Evolutionary conservation across 2,797 vertebrate genomes (phyloP).

Genomic region (Linurgus olivaceus): DNA sequence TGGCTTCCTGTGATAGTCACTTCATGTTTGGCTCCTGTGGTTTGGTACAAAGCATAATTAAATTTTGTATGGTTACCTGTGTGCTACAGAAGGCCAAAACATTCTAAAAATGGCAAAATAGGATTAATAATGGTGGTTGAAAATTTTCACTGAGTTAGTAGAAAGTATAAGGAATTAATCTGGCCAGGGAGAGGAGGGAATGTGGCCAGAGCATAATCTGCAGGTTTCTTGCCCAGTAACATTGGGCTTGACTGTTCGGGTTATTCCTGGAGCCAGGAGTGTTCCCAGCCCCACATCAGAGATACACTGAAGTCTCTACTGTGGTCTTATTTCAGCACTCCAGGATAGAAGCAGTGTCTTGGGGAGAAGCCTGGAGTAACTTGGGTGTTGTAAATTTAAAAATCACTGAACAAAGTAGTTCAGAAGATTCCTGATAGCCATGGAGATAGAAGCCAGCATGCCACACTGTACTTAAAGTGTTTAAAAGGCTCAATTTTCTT

Average conservation of each 20-base stretch:
- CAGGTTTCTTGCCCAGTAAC: not conserved
- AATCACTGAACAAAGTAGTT: not conserved
- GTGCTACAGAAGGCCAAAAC: not conserved
- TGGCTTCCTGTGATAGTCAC: not conserved
- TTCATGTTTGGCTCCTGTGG: not conserved
- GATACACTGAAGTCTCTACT: not conserved
- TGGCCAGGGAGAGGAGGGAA: not conserved
- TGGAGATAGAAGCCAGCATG: slow-evolving; percentile 55
- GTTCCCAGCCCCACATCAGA: not conserved
- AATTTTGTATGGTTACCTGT: not conserved
- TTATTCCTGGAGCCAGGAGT: not conserved
- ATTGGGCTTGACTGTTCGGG: not conserved
- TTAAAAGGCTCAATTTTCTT: slow-evolving; percentile 47
- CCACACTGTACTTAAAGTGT: slow-evolving; percentile 8
- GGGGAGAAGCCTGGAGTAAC: not conserved
- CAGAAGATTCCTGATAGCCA: not conserved
- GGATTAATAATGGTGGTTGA: not conserved
- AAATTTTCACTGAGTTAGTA: not conserved
- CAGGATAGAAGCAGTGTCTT: not conserved
- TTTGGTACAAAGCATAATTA: not conserved
- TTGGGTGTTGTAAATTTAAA: not conserved
- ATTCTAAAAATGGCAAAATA: not conserved
- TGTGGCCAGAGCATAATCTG: not conserved
- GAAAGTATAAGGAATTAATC: not conserved
- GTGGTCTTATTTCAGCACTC: not conserved